Evolutionary conservation across 1,140 invertebrate genomes (phyloP).

Genomic region (Drosophila novamexicana): DNA sequence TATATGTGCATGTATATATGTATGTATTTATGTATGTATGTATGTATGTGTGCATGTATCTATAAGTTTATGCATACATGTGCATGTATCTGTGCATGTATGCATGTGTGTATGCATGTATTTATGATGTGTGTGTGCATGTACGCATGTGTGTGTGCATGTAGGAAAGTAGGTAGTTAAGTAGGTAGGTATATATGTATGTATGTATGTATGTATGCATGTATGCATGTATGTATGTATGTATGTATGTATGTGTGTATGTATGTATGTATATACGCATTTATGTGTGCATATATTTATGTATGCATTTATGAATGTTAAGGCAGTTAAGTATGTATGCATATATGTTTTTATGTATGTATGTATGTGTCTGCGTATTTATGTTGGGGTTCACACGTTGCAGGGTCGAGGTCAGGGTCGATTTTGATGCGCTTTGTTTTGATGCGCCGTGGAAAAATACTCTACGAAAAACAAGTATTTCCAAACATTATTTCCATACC

Average conservation of each 20-base stretch:
- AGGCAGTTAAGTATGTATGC: too few relatives aligned
- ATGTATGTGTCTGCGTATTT: background rate
- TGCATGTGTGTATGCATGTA: too few relatives aligned
- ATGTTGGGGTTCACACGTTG: slow-evolving; percentile 33
- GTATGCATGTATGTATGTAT: too few relatives aligned
- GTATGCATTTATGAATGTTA: background rate
- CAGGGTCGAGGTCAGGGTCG: slow-evolving; percentile 65
- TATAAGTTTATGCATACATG: too few relatives aligned
- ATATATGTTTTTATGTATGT: too few relatives aligned
- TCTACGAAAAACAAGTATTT: slow-evolving; percentile 46
- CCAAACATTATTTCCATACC: background rate
- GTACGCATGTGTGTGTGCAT: too few relatives aligned
- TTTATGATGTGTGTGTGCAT: too few relatives aligned
- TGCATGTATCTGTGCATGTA: too few relatives aligned
- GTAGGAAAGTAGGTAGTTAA: too few relatives aligned
- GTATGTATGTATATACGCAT: background rate
- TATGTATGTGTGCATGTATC: too few relatives aligned
- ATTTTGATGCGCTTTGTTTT: slow-evolving; percentile 28
- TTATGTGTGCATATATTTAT: background rate
- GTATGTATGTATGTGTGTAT: background rate
- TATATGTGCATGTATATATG: too few relatives aligned
- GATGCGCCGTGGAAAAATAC: slow-evolving; percentile 55
- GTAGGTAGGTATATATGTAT: background rate
- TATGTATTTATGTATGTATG: too few relatives aligned
- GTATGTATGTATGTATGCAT: background rate